Percentiles rank a stretch among this genome's conserved stretches.
Evolutionary conservation across 2,797 vertebrate genomes (phyloP).

Genomic region (Jordanella pulchra): DNA sequence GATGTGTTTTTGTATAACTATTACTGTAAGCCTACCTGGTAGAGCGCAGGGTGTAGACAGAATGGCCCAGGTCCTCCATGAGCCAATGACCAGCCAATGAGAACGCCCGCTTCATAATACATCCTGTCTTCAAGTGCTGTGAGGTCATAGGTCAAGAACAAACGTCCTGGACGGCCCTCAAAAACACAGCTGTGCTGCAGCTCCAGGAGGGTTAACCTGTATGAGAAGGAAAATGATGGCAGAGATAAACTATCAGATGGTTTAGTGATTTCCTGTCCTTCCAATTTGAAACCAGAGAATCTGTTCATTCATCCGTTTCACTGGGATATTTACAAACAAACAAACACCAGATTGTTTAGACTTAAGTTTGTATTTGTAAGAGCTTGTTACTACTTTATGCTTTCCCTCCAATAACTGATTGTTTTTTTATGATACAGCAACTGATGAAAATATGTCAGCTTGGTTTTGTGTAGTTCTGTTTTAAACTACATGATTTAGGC

Average conservation of each 20-base stretch:
- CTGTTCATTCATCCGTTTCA: neutral
- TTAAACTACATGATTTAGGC: neutral
- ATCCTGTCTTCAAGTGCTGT: conserved; percentile 62
- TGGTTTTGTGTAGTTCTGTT: neutral
- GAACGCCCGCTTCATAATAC: conserved; percentile 72
- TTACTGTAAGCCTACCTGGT: conserved; percentile 58
- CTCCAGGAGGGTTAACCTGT: conserved; percentile 68
- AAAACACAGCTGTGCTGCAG: conserved; percentile 68
- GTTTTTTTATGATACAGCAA: too few relatives aligned
- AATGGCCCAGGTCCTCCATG: conserved; percentile 72
- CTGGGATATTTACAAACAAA: too few relatives aligned
- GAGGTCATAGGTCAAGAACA: conserved; percentile 71
- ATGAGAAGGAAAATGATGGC: neutral
- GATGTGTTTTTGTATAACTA: neutral
- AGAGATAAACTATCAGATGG: too few relatives aligned
- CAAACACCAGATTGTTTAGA: too few relatives aligned
- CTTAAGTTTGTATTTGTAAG: too few relatives aligned
- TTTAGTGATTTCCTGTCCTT: neutral
- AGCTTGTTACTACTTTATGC: too few relatives aligned
- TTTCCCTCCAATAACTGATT: too few relatives aligned
- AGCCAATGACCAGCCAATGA: conserved; percentile 75
- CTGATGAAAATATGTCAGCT: too few relatives aligned
- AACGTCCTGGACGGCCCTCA: conserved; percentile 66
- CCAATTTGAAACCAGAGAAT: neutral
- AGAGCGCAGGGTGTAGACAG: conserved; percentile 69